Evolutionary conservation across 2,113 vertebrate species (phyloP), one percentile per base, ranked within the genome.

Genomic region (Dolichallabes microphthalmus): DNA sequence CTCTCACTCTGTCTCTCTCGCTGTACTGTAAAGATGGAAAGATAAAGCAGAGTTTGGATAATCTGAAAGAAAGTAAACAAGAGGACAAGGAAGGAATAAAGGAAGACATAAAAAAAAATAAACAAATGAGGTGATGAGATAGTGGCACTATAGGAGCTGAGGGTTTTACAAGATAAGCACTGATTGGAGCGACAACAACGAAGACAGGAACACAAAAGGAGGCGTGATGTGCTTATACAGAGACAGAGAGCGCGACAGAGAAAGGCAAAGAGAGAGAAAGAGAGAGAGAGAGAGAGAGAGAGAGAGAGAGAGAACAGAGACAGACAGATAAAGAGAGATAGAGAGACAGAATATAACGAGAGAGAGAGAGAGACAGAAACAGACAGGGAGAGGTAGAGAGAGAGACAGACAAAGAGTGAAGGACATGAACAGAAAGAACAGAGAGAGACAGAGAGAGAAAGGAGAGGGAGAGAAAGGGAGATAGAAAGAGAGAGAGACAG

Each of bases 21-120:
- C 63, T 82, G 86, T 89, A 88, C 14, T 30, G 91, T 93, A 94
- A 95, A 91, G 86, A 92, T 93, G 88, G 71, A 89, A 91, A 93
- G 92, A 92, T 88, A 91, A 85, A 87, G 35, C 92, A 61, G 60
- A 86, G 73, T 87, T 80, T 77, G 77, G 50, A 78, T 91, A 91
- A 88, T 91, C 58, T 2, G 12, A 4, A 63, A 5, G 25, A 12
- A 63, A 12, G 1, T 2, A 63, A n/a, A 12, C 9, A n/a, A n/a
- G 13, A 25, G 22, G 12, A 14, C 2, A 19, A 19, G 66, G 19
- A 35, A 69, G 66, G 19, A 35, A 69, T 30, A 68, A 17, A 68
- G 66, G 32, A 19, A 68, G 30, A 66, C 3, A 17, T 15, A 66
- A 3, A 30, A 17, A 32, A 30, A 7, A 35, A 69, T 15, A 35